Evolutionary conservation across 2,888 invertebrate genomes (phyloP).

Genomic region (Hemithea aestivaria): DNA sequence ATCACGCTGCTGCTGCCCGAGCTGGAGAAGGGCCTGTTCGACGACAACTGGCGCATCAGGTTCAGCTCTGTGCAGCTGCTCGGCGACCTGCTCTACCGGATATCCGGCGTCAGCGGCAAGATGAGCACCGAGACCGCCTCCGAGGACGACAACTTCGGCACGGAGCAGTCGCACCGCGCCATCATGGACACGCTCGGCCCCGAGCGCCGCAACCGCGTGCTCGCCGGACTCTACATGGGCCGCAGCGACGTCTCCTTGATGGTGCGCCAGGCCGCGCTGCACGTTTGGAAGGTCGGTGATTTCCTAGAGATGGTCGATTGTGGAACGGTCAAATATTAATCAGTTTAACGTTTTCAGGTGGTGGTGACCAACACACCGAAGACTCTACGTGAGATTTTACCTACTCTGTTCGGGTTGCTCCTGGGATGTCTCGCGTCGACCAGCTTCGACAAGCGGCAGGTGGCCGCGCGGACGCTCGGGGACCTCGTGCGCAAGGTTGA

Average conservation of each 20-base stretch:
- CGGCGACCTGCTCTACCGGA: constrained; percentile 94
- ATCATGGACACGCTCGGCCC: constrained; percentile 93
- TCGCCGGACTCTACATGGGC: constrained; percentile 98
- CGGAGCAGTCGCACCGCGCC: constrained; percentile 95
- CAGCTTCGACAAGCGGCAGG: constrained; percentile 97
- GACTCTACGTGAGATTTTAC: constrained; percentile 96
- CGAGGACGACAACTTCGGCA: constrained; percentile 99
- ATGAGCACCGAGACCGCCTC: constrained; percentile 99
- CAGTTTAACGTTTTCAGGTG: too few relatives aligned
- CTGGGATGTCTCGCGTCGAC: constrained; percentile 97
- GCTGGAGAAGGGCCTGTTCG: constrained; percentile 94
- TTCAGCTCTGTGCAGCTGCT: constrained; percentile 96
- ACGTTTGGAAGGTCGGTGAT: constrained; percentile 92
- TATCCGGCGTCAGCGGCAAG: constrained; percentile 98
- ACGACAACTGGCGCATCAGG: constrained; percentile 99
- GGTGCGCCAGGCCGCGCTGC: constrained; percentile 98
- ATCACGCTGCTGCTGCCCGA: constrained; percentile 95
- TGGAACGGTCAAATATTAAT: too few relatives aligned
- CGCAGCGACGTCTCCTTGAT: constrained; percentile 97
- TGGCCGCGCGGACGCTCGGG: constrained; percentile 96
- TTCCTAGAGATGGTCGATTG: too few relatives aligned
- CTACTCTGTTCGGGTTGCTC: constrained; percentile 94
- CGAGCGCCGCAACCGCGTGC: constrained; percentile 93
- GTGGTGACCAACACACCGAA: constrained; percentile 99
- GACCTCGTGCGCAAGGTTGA: constrained; percentile 93